These are phyloP conservation scores for Amblyopsis rosae DNA, from an alignment of 2,113 vertebrate genomes.

Conservation along the genomic window DNA sequence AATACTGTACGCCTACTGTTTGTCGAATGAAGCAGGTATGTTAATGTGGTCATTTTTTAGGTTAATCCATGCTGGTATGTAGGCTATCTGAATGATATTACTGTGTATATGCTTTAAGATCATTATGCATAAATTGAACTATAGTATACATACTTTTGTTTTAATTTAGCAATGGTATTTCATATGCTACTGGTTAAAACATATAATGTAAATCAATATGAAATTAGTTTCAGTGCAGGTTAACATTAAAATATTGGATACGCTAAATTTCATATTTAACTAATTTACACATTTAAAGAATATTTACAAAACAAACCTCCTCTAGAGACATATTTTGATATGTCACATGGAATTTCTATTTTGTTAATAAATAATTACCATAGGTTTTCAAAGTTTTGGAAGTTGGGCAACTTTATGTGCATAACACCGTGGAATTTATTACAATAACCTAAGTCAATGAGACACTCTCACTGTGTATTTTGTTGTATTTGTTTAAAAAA, in stretches of 20 bases:
- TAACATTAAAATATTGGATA: slow-evolving; percentile 50
- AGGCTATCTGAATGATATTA: too few species aligned
- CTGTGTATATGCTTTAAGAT: background rate
- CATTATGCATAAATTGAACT: background rate
- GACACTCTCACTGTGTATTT: slow-evolving; percentile 52
- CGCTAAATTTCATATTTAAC: slow-evolving; percentile 56
- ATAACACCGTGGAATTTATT: slow-evolving; percentile 59
- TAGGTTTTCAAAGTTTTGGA: slow-evolving; percentile 52
- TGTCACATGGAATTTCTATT: slow-evolving; percentile 45
- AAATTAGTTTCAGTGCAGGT: slow-evolving; percentile 14
- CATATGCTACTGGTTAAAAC: slow-evolving; percentile 8
- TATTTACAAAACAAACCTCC: slow-evolving; percentile 51
- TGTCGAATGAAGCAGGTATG: too few species aligned
- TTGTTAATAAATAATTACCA: slow-evolving; percentile 60
- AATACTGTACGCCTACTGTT: too few species aligned
- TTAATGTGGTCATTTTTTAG: too few species aligned
- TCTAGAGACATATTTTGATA: slow-evolving; percentile 38
- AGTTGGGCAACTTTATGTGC: slow-evolving; percentile 46
- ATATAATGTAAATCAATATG: slow-evolving; percentile 11
- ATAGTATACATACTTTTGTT: background rate
- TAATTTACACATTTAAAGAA: slow-evolving; percentile 44
- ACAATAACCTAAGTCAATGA: slow-evolving; percentile 67
- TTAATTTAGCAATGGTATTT: background rate
- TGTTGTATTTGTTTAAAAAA: slow-evolving; percentile 67
- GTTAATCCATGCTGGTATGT: too few species aligned